These are phyloP conservation scores for Sphenopsis melanotis DNA, from an alignment of 2,797 vertebrate genomes.

Conservation along the genomic window DNA sequence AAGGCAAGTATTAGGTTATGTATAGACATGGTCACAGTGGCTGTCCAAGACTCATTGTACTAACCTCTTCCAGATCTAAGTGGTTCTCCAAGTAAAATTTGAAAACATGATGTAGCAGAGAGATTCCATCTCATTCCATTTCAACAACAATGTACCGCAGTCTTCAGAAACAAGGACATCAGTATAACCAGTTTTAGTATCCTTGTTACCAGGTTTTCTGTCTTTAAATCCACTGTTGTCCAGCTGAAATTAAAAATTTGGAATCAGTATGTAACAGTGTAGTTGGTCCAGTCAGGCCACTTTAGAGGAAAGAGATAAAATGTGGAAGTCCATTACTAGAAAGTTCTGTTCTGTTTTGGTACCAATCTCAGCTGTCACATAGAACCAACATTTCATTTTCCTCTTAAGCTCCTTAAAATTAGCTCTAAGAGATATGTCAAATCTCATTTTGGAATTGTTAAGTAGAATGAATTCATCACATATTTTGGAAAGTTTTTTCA, in stretches of 20 bases:
- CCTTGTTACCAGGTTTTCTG: fast-evolving
- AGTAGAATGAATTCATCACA: not conserved
- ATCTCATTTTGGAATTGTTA: not conserved
- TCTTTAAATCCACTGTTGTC: not conserved
- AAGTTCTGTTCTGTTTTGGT: not conserved
- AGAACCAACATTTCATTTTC: not conserved
- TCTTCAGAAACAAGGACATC: not conserved
- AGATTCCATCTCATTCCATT: not conserved
- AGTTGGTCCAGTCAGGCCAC: not conserved
- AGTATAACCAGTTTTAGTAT: not conserved
- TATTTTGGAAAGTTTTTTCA: not conserved
- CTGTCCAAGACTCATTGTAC: not conserved
- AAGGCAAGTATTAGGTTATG: not conserved
- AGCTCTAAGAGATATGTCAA: not conserved
- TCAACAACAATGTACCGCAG: fast-evolving
- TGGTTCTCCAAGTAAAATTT: not conserved
- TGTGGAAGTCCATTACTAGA: not conserved
- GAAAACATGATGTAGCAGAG: not conserved
- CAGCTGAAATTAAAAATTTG: not conserved
- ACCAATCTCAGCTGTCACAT: not conserved
- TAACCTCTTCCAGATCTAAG: not conserved
- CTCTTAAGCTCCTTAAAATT: not conserved
- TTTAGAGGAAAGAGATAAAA: not conserved
- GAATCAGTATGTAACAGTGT: not conserved
- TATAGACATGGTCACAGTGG: not conserved